phyloP scores from a whole-genome alignment of 2,888 invertebrate species.

The Cotesia congregata region DNA sequence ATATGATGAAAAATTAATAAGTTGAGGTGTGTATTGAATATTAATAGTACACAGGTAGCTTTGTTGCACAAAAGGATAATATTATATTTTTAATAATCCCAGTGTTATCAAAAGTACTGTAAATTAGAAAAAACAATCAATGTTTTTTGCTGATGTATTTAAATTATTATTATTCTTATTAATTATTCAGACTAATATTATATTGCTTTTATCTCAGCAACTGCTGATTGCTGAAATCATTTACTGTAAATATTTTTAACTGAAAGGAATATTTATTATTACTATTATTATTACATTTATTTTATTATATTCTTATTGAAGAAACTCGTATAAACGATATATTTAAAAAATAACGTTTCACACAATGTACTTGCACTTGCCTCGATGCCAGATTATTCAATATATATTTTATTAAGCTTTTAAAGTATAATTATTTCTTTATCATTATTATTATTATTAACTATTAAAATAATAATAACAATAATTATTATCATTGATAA shows the following conservation, averaged over 20 bases:
- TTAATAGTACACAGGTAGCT: conserved; percentile 46
- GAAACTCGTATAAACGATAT: conserved; percentile 4
- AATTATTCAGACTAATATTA: conserved; percentile 47
- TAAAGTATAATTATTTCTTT: conserved; percentile 2
- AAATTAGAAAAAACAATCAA: conserved; percentile 57
- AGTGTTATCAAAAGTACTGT: conserved; percentile 62
- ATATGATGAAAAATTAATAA: neutral
- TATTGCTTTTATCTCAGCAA: conserved; percentile 38
- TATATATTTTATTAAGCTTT: conserved; percentile 12
- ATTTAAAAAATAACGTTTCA: conserved; percentile 17
- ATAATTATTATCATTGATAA: neutral
- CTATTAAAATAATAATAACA: neutral
- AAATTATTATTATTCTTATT: conserved; percentile 58
- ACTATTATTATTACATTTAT: conserved; percentile 47
- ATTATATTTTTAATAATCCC: conserved; percentile 70
- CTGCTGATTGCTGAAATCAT: conserved; percentile 51
- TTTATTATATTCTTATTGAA: conserved; percentile 41
- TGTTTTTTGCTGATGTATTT: conserved; percentile 60
- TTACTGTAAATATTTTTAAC: conserved; percentile 61
- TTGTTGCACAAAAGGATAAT: conserved; percentile 65
- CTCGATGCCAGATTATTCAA: conserved; percentile 19
- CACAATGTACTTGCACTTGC: conserved; percentile 37
- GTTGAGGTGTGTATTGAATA: conserved; percentile 33
- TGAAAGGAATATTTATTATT: conserved; percentile 51
- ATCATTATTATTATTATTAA: conserved; percentile 9